A percentile compares a stretch with the other conserved stretches of the same genome.
Evolutionary conservation across 2,888 invertebrate species (phyloP).

Genomic region (Drosophila pullipes): DNA sequence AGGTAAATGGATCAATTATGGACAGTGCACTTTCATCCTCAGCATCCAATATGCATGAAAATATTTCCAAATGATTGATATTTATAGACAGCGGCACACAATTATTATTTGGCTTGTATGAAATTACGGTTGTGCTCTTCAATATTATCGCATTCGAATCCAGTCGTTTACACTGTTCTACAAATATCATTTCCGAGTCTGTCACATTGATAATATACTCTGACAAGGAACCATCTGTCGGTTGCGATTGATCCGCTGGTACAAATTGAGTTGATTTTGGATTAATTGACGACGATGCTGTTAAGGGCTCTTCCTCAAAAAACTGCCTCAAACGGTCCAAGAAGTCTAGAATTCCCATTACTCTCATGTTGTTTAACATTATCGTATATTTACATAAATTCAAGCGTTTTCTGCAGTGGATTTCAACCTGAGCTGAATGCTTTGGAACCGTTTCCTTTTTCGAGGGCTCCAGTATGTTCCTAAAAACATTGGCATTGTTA

Average conservation of each 20-base stretch:
- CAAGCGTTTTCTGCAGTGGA: conserved; percentile 90
- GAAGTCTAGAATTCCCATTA: conserved; percentile 98
- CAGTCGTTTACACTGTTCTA: conserved; percentile 94
- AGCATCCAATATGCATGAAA: conserved; percentile 94
- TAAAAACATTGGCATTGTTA: conserved; percentile 90
- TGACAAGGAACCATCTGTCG: conserved; percentile 43
- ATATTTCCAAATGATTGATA: conserved; percentile 95
- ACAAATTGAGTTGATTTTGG: conserved; percentile 30
- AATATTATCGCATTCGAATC: conserved; percentile 98
- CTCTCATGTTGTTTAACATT: conserved; percentile 96
- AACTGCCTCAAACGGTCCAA: conserved; percentile 94
- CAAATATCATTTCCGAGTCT: conserved; percentile 97
- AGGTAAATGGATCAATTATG: conserved; percentile 96
- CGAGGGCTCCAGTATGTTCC: conserved; percentile 94
- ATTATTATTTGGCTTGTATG: conserved; percentile 90
- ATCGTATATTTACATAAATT: conserved; percentile 93
- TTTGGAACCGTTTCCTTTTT: conserved; percentile 84
- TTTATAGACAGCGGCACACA: conserved; percentile 94
- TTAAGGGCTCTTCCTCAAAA: conserved; percentile 87
- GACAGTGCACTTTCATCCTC: conserved; percentile 97
- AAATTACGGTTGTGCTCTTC: conserved; percentile 95
- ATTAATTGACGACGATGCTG: conserved; percentile 41
- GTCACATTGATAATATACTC: conserved; percentile 97
- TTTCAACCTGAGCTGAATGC: conserved; percentile 89
- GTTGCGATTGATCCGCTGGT: conserved; percentile 45